These are phyloP conservation scores for Schizotus pectinicornis DNA, from an alignment of 2,888 invertebrate species.

Conservation along the genomic window DNA sequence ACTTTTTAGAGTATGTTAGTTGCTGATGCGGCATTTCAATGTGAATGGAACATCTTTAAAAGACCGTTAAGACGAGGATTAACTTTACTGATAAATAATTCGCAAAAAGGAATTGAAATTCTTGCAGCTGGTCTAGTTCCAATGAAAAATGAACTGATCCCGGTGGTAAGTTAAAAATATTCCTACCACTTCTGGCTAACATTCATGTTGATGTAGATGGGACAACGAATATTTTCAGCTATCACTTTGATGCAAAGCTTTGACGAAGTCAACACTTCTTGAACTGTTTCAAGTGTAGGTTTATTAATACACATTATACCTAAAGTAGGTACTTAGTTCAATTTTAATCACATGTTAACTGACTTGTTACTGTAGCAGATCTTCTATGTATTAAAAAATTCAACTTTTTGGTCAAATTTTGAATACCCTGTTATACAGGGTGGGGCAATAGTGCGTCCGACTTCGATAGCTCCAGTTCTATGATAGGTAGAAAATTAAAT, in stretches of 20 bases:
- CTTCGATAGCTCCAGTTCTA: no score
- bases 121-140: constrained; percentile 30
- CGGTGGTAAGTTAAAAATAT: constrained; percentile 21
- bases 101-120: constrained; percentile 29
- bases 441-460: no score
- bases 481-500: no score
- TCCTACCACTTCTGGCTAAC: not conserved
- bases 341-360: no score
- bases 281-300: no score
- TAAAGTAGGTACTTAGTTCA: no score
- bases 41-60: constrained; percentile 35
- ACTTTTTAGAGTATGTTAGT: constrained; percentile 29
- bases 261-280: no score
- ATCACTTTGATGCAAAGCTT: constrained; percentile 13
- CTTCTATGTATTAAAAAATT: no score
- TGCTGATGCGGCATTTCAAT: constrained; percentile 26
- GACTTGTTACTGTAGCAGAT: no score
- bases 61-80: constrained; percentile 29
- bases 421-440: no score
- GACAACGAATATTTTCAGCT: constrained; percentile 12
- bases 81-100: constrained; percentile 28
- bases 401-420: no score
- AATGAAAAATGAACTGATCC: constrained; percentile 32
- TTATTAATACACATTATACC: no score
- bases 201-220: constrained; percentile 7